Percentiles rank a stretch among this genome's conserved stretches.
phyloP scores from a whole-genome alignment of 2,113 vertebrate species.

The Melanerpes formicivorus region DNA sequence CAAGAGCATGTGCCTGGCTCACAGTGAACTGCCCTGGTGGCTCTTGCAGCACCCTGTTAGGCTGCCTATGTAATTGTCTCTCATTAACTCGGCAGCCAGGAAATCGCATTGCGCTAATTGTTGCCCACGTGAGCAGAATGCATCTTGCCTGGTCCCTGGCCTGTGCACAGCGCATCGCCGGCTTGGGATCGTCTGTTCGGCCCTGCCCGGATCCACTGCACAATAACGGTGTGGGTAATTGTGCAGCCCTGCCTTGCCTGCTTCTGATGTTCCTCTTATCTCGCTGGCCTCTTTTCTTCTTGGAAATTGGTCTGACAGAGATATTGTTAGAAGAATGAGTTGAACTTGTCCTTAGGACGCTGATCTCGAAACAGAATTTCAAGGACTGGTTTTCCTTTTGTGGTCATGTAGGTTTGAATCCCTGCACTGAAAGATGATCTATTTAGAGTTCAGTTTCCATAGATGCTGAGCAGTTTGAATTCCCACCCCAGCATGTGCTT shows the following conservation, averaged over 20 bases:
- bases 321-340: not conserved
- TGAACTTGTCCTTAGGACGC: not conserved
- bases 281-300: not conserved
- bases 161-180: accelerated
- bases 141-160: not conserved
- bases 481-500: conserved; percentile 4
- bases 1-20: no score
- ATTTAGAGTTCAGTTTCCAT: conserved; percentile 12
- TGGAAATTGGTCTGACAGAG: not conserved
- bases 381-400: not conserved
- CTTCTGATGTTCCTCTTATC: not conserved
- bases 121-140: not conserved
- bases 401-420: not conserved
- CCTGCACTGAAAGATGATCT: not conserved
- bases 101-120: not conserved
- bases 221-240: not conserved
- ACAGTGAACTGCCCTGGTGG: no score
- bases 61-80: not conserved
- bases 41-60: not conserved
- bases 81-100: not conserved
- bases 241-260: not conserved
- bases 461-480: conserved; percentile 13
- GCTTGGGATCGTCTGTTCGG: not conserved
- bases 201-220: not conserved
- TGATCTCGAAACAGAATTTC: not conserved